These are phyloP conservation scores for Pycnomerus fuliginosus DNA, from an alignment of 2,888 invertebrate genomes.

Conservation along the genomic window DNA sequence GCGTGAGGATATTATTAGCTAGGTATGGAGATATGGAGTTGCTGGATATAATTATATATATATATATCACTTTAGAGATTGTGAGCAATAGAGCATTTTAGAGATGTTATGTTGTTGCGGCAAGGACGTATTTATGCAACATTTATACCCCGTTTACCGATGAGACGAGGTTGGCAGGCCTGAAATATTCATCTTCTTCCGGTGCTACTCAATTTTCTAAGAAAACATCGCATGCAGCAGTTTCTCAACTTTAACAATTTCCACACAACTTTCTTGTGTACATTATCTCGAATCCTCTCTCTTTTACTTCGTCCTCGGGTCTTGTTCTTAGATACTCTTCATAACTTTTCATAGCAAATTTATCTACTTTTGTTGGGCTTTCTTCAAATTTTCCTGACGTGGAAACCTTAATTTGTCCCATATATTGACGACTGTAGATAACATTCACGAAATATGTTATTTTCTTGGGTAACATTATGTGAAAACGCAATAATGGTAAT, in stretches of 20 bases:
- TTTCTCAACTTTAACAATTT: slow-evolving; percentile 45
- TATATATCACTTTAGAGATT: no score
- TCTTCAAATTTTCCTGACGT: no score
- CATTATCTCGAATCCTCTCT: slow-evolving; percentile 31
- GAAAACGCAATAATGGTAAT: slow-evolving; percentile 1
- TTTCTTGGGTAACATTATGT: not conserved
- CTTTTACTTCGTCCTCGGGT: slow-evolving; percentile 9
- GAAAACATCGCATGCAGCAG: slow-evolving; percentile 46
- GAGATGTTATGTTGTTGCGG: no score
- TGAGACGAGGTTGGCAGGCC: slow-evolving; percentile 36
- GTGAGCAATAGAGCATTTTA: no score
- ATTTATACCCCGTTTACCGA: slow-evolving; percentile 33
- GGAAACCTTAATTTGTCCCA: no score
- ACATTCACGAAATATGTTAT: not conserved
- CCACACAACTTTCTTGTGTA: slow-evolving; percentile 41
- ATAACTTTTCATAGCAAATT: slow-evolving; percentile 25
- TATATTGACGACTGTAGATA: slow-evolving; percentile 1
- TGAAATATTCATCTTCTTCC: slow-evolving; percentile 45
- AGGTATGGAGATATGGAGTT: no score
- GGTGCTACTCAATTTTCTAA: slow-evolving; percentile 43
- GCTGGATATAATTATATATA: no score
- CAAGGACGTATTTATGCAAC: slow-evolving; percentile 33
- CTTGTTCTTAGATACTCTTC: slow-evolving; percentile 20
- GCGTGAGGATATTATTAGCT: no score
- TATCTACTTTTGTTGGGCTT: slow-evolving; percentile 25